phyloP scores from a whole-genome alignment of 2,888 invertebrate genomes.

The Dastarcus helophoroides region DNA sequence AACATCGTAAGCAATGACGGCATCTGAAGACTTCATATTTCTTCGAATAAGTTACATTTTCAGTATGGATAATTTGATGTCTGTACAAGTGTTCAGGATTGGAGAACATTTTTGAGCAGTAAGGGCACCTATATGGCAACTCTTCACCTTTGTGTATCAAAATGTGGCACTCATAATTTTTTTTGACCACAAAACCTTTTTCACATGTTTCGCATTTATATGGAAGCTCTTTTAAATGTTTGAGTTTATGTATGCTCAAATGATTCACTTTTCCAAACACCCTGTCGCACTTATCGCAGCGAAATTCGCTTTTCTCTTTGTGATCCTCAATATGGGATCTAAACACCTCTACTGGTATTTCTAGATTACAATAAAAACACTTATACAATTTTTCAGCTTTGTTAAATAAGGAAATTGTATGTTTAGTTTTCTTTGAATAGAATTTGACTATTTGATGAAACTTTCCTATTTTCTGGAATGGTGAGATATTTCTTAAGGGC shows the following conservation, averaged over 20 bases:
- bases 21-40: slow-evolving; percentile 26
- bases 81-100: slow-evolving; percentile 27
- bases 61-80: slow-evolving; percentile 26
- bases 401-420: slow-evolving; percentile 17
- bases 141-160: slow-evolving; percentile 23
- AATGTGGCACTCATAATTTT: slow-evolving; percentile 27
- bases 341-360: slow-evolving; percentile 19
- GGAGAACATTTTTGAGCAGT: slow-evolving; percentile 25
- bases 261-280: slow-evolving; percentile 26
- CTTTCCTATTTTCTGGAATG: slow-evolving; percentile 17
- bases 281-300: slow-evolving; percentile 25
- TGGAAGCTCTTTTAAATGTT: slow-evolving; percentile 27
- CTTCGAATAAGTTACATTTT: slow-evolving; percentile 24
- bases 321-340: slow-evolving; percentile 23
- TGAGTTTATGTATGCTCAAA: slow-evolving; percentile 25
- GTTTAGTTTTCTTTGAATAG: background rate
- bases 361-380: slow-evolving; percentile 22
- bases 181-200: slow-evolving; percentile 28
- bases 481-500: slow-evolving; percentile 24
- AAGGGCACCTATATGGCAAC: slow-evolving; percentile 24
- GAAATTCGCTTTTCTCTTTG: slow-evolving; percentile 21
- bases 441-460: slow-evolving; percentile 7
- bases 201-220: slow-evolving; percentile 26
- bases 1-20: slow-evolving; percentile 22
- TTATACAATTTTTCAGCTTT: slow-evolving; percentile 19